Conservation (phyloP, 2,797 vertebrate genomes). For the Sitta carolinensis region DNA sequence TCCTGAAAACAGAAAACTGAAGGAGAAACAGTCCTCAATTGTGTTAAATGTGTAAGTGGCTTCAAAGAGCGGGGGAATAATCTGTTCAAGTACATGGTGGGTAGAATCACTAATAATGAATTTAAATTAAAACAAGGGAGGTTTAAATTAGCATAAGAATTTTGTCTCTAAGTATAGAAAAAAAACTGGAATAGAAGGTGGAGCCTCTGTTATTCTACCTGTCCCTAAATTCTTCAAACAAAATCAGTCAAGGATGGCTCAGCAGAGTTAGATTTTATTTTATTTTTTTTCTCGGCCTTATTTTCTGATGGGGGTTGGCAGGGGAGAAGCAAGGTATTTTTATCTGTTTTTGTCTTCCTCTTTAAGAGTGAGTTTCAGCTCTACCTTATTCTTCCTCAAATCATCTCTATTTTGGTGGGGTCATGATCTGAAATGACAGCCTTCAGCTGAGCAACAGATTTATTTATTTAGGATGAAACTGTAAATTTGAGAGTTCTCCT, state of each 20-base stretch:
- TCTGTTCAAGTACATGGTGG: conserved; percentile 31
- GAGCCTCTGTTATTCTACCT: conserved; percentile 21
- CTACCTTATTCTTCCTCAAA: not conserved
- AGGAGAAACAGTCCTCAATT: not conserved
- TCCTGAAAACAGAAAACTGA: not conserved
- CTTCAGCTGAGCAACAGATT: not conserved
- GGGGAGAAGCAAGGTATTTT: not conserved
- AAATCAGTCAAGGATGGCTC: not conserved
- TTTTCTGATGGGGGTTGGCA: not conserved
- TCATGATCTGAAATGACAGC: not conserved
- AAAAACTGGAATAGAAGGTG: conserved; percentile 25
- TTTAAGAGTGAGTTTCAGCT: not conserved
- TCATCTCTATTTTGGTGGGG: not conserved
- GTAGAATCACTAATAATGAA: conserved; percentile 48
- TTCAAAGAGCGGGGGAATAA: not conserved
- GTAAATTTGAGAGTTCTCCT: not conserved
- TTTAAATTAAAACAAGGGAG: conserved; percentile 63
- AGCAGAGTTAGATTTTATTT: not conserved
- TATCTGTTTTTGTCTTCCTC: not conserved
- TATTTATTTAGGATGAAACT: not conserved
- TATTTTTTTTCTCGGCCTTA: not conserved
- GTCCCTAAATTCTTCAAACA: conserved; percentile 16
- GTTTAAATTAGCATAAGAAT: conserved; percentile 62
- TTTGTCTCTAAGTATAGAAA: conserved; percentile 43
- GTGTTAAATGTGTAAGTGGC: not conserved